These are phyloP conservation scores for Stenchaetothrips biformis DNA, from an alignment of 2,888 invertebrate species.

Conservation along the genomic window DNA sequence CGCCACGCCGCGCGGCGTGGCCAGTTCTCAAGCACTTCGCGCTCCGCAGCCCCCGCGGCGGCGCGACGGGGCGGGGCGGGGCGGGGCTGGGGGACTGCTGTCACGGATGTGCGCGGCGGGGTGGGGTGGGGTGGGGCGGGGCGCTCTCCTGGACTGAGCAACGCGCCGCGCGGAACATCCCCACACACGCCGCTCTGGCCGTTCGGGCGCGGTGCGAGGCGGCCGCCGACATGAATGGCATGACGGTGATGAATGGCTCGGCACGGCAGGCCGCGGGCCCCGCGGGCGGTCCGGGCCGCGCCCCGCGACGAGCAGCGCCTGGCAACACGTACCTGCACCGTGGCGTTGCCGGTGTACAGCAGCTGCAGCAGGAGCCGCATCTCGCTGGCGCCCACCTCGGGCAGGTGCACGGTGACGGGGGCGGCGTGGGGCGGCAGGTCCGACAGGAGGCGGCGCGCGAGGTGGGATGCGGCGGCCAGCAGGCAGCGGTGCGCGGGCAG, in stretches of 20 bases:
- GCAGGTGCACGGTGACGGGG: slow-evolving; percentile 71
- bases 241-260: background rate
- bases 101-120: too few species aligned
- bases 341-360: slow-evolving; percentile 79
- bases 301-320: background rate
- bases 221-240: background rate
- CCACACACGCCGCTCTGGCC: too few species aligned
- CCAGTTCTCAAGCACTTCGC: too few species aligned
- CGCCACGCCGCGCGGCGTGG: too few species aligned
- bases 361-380: slow-evolving; percentile 78
- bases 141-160: background rate
- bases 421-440: slow-evolving; percentile 65
- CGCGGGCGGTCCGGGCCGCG: background rate
- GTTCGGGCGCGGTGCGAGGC: too few species aligned
- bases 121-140: slow-evolving; percentile 5
- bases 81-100: too few species aligned
- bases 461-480: slow-evolving; percentile 80
- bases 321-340: slow-evolving; percentile 59
- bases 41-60: too few species aligned
- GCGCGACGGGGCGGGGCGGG: background rate
- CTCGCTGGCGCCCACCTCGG: slow-evolving; percentile 67
- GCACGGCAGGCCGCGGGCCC: background rate
- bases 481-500: slow-evolving; percentile 79
- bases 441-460: slow-evolving; percentile 70
- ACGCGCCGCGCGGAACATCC: background rate